Evolutionary conservation across 2,888 invertebrate species (phyloP), one percentile per base, ranked within the genome.

Genomic region (Drosophila subsilvestris): DNA sequence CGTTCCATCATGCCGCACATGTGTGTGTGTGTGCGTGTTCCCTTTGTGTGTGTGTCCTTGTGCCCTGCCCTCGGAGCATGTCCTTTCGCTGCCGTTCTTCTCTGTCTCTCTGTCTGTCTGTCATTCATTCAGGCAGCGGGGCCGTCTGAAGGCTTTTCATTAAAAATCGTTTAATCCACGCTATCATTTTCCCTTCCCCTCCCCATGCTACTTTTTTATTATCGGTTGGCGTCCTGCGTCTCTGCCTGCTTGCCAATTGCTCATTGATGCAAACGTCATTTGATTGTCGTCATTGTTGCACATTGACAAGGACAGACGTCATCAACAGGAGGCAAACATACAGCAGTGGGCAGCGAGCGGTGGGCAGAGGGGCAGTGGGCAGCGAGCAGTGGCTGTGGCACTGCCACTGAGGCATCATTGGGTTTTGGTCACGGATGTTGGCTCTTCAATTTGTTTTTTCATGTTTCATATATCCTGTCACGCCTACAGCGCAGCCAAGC

Each of bases 201-300:
- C 10, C 47, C 7, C 55, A 29, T 59, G 12, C 29, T 42, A 18
- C 66, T 63, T 69, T 69, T 66, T 76, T n/a, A n/a, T n/a, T 72
- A 76, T 72, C 55, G 55, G 42, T 44, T 37, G 14, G 27, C 32
- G 14, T 27, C 27, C 58, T 55, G 29, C 22, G 42, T 59, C 55
- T 50, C 57, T 53, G 62, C 67, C 75, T 55, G 62, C 80, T 90
- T 81, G 81, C 87, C 77, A 89, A 89, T 88, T 88, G 86, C 89
- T 86, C 89, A 90, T 87, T 87, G 90, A 87, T 87, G 90, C 89
- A 89, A 89, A 89, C 90, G 90, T 90, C 89, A 89, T 89, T 90
- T 90, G 90, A 89, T 89, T 89, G 89, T 90, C 90, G 90, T 90
- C 82, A 83, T 88, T 88, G 81, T 88, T 81, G 88, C 88, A 81